Percentiles rank a stretch among this genome's conserved stretches.
Conservation (phyloP, 1,140 invertebrate species). For the Mycetomoellerius zeteki region DNA sequence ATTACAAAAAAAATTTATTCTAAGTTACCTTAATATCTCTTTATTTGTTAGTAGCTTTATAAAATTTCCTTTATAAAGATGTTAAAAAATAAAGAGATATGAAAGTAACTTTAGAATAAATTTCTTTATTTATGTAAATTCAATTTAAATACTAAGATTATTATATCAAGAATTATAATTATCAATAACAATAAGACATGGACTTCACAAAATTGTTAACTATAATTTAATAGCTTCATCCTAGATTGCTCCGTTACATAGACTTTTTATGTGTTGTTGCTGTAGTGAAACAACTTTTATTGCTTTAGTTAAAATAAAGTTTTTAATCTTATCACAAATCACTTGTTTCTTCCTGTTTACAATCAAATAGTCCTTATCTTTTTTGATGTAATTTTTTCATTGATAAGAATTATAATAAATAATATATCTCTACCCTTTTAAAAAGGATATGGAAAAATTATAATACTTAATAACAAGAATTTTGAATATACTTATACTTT, state of each 20-base stretch:
- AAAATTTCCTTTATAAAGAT: neutral
- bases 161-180: no score
- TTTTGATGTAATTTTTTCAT: slow-evolving; percentile 29
- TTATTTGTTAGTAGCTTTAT: neutral
- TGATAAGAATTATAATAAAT: neutral
- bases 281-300: slow-evolving; percentile 11
- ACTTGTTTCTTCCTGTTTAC: slow-evolving; percentile 10
- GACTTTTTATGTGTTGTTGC: neutral
- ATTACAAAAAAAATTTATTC: neutral
- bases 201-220: neutral
- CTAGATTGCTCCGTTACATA: neutral
- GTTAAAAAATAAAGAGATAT: neutral
- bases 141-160: neutral
- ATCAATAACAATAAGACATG: neutral
- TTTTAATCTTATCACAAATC: slow-evolving; percentile 69
- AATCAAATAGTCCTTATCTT: slow-evolving; percentile 64
- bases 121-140: neutral
- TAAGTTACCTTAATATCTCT: no score
- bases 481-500: no score
- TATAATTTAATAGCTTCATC: slow-evolving; percentile 4
- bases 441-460: no score
- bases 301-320: slow-evolving; percentile 17
- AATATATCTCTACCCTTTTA: no score
- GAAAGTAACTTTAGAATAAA: neutral
- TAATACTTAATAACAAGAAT: no score